Evolutionary conservation across 2,888 invertebrate species (phyloP), one percentile per base, ranked within the genome.

Genomic region (Holacanthella duospinosa): DNA sequence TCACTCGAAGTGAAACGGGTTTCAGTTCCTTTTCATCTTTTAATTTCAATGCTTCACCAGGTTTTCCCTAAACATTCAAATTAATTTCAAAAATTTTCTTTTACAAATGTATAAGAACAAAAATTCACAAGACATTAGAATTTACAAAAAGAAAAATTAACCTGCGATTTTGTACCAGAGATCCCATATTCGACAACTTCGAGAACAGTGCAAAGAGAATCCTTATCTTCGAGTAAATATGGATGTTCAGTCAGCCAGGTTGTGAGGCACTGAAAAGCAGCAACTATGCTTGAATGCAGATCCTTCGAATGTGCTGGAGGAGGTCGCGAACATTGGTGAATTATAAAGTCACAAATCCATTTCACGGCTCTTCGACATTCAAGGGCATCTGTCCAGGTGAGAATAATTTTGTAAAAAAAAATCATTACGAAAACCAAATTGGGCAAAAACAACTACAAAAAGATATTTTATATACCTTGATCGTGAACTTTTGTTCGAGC

Each of bases 141-240:
- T 9, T 36, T 36, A 36, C n/a, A n/a, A n/a, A n/a, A n/a, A n/a
- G n/a, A n/a, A n/a, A n/a, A n/a, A 62, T 61, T 67, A 74, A 81
- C 82, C 78, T 81, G 80, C 54, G 82, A 82, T 79, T 95, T 96
- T 6, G 91, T 86, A 21, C 99, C 99, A 0, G 96, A 95, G 62
- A 99, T 92, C 61, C 99, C 99, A 28, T 97, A 83, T 77, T 99
- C 97, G 1, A 96, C 92, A 0, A 96, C 95, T 79, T 99, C 96
- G 67, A 97, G 82, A 61, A 99, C 89, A 43, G 92, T 91, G 67
- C 89, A 87, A 43, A 97, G 82, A 75, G 93, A 94, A 75, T 93
- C 93, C 72, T 89, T 87, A 77, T 96, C 96, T 75, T 89, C 85
- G 57, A 97, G 80, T 61, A 99, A 81, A 74, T 87, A 86, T 6